Evolutionary conservation across 2,888 invertebrate species (phyloP).

Genomic region (Aspidapion aeneum): DNA sequence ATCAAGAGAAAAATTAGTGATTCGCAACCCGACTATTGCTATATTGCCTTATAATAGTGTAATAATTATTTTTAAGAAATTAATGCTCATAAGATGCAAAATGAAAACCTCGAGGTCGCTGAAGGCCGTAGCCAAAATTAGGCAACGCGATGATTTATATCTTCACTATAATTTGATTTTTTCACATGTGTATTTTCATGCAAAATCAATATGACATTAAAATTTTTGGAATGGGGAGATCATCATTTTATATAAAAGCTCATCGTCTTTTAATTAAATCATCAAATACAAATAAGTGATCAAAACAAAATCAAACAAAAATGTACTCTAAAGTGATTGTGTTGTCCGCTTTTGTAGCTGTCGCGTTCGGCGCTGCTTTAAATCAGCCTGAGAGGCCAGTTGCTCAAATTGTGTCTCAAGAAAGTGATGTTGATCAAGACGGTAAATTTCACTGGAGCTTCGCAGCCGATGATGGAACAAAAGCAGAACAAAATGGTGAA

Average conservation of each 20-base stretch:
- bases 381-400: conserved; percentile 14
- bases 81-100: no score
- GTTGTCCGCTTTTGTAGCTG: neutral
- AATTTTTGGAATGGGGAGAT: neutral
- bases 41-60: no score
- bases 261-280: neutral
- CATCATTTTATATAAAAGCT: neutral
- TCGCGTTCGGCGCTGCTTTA: conserved; percentile 11
- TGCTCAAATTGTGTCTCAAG: conserved; percentile 22
- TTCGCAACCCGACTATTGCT: no score
- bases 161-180: neutral
- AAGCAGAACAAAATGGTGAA: conserved; percentile 54
- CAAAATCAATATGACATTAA: neutral
- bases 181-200: neutral
- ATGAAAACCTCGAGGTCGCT: neutral
- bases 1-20: no score
- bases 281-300: neutral
- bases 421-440: conserved; percentile 24
- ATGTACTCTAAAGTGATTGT: conserved; percentile 1
- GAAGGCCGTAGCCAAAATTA: neutral
- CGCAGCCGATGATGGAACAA: conserved; percentile 59
- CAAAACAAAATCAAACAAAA: neutral
- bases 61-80: no score
- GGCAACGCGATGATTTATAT: neutral
- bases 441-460: conserved; percentile 46